Percentiles rank a stretch among this genome's conserved stretches.
These are phyloP conservation scores for Scaptomyza polygonia DNA, from an alignment of 2,888 invertebrate genomes.

Conservation along the genomic window DNA sequence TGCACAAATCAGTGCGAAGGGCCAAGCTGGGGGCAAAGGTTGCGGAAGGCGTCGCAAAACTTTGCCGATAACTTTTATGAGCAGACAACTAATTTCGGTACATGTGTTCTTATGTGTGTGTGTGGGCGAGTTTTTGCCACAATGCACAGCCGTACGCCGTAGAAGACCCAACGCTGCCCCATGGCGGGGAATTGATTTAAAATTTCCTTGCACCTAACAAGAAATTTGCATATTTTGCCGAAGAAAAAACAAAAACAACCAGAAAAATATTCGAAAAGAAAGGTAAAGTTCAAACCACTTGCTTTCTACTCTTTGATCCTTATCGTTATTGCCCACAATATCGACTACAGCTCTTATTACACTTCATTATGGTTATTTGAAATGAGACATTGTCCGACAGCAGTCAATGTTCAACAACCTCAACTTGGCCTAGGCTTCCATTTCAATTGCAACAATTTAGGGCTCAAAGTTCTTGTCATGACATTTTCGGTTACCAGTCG, in stretches of 20 bases:
- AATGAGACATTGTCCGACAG: constrained; percentile 9
- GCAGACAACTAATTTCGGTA: constrained; percentile 68
- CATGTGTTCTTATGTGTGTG: constrained; percentile 2
- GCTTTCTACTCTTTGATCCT: constrained; percentile 1
- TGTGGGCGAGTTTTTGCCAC: constrained; percentile 45
- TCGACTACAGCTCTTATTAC: constrained; percentile 13
- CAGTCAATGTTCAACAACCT: constrained; percentile 5
- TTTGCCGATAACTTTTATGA: constrained; percentile 68
- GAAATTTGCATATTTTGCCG: constrained; percentile 50
- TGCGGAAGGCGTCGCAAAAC: constrained; percentile 43
- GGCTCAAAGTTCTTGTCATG: constrained; percentile 12
- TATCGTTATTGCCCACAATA: not conserved
- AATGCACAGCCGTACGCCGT: constrained; percentile 47
- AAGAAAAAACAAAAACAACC: not conserved
- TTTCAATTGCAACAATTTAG: constrained; percentile 8
- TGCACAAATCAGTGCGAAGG: constrained; percentile 45
- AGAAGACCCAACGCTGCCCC: constrained; percentile 42
- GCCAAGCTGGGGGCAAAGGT: constrained; percentile 21
- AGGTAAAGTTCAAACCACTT: not conserved
- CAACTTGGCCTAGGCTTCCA: not conserved
- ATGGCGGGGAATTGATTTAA: constrained; percentile 50
- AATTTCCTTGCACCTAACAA: constrained; percentile 25
- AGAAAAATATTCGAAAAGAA: constrained; percentile 4
- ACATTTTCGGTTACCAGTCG: constrained; percentile 3
- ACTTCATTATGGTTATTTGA: constrained; percentile 43